Conservation (phyloP, 2,113 vertebrate species). For the Prunella fulvescens region DNA sequence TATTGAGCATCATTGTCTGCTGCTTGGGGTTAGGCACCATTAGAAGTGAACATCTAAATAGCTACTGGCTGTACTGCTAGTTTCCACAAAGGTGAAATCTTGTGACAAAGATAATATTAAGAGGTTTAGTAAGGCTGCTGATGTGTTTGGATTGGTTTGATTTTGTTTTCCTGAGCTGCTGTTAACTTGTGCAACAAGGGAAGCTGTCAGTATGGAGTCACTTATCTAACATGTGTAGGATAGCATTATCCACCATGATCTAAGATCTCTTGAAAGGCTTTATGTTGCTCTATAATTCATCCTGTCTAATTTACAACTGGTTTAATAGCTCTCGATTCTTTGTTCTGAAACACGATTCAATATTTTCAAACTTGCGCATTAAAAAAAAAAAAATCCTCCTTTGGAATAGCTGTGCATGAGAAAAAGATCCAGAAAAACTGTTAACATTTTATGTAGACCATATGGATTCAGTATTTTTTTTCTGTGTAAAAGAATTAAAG, state of each 20-base stretch:
- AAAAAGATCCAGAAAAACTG: not conserved
- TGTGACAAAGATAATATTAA: not conserved
- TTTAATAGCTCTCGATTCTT: slow-evolving; percentile 46
- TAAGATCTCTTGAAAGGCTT: slow-evolving; percentile 53
- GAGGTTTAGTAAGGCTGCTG: not conserved
- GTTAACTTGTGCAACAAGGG: not conserved
- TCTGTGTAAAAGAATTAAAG: not conserved
- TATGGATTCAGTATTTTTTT: not conserved
- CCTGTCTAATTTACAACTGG: slow-evolving; percentile 24
- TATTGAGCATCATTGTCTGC: not conserved
- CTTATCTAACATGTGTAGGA: slow-evolving; percentile 10
- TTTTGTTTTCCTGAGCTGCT: slow-evolving; percentile 46
- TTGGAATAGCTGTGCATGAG: not conserved
- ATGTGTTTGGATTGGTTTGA: not conserved
- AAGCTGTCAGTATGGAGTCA: slow-evolving; percentile 14
- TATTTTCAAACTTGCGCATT: not conserved
- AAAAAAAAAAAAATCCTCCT: not conserved
- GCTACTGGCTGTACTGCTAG: not conserved
- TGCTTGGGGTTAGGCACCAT: not conserved
- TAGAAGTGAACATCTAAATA: not conserved
- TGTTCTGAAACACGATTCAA: not conserved
- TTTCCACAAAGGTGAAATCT: slow-evolving; percentile 4
- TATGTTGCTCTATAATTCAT: slow-evolving; percentile 38
- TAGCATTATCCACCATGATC: not conserved
- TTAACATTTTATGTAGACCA: not conserved